phyloP scores from a whole-genome alignment of 2,888 invertebrate species.

The Polydrusus cervinus region DNA sequence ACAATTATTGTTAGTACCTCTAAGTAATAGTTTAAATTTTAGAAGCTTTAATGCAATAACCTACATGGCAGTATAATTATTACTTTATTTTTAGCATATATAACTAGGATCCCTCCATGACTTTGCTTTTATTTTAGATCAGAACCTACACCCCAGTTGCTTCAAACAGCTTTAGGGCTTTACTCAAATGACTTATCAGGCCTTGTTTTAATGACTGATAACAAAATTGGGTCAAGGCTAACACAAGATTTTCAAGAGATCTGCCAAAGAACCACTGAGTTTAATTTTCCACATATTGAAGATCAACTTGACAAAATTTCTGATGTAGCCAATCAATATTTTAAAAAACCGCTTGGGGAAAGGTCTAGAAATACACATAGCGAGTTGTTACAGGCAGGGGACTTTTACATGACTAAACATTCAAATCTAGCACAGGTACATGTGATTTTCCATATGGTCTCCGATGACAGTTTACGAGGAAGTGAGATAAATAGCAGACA shows the following conservation, averaged over 20 bases:
- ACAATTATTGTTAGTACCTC: conserved; percentile 59
- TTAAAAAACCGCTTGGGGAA: conserved; percentile 60
- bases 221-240: conserved; percentile 68
- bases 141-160: conserved; percentile 82
- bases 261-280: conserved; percentile 90
- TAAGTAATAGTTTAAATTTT: no score
- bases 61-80: no score
- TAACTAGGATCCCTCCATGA: no score
- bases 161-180: conserved; percentile 94
- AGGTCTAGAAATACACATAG: conserved; percentile 65
- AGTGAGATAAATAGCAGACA: conserved; percentile 96
- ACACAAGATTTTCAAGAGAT: conserved; percentile 78
- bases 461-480: conserved; percentile 81
- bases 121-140: conserved; percentile 66
- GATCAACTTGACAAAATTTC: conserved; percentile 86
- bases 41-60: no score
- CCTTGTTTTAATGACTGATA: conserved; percentile 86
- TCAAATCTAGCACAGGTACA: conserved; percentile 96
- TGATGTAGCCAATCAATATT: conserved; percentile 63
- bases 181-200: conserved; percentile 95
- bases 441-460: conserved; percentile 95
- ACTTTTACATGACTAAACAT: conserved; percentile 90
- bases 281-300: conserved; percentile 93
- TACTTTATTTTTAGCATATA: no score
- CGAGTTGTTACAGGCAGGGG: conserved; percentile 84